Conservation (phyloP, 2,113 vertebrate genomes). For the Epinephelus moara region DNA sequence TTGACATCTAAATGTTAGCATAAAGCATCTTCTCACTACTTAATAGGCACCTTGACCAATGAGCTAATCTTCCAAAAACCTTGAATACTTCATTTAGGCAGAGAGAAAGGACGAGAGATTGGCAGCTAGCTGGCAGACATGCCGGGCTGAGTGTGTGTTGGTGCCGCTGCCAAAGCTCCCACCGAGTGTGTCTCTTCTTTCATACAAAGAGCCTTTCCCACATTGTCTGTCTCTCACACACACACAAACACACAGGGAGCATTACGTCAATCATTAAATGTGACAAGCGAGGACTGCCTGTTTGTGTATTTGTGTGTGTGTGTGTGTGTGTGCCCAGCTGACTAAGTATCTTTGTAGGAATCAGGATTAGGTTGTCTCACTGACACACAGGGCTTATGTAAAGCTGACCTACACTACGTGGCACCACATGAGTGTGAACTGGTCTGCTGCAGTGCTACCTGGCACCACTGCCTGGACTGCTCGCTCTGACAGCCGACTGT, state of each 20-base stretch:
- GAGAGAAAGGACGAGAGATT: constrained; percentile 16
- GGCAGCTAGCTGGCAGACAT: constrained; percentile 62
- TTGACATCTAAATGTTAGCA: not conserved
- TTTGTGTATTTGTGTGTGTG: not conserved
- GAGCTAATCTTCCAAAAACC: constrained; percentile 25
- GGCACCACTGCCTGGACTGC: constrained; percentile 1
- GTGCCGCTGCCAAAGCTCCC: constrained; percentile 52
- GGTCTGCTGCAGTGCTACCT: constrained; percentile 22
- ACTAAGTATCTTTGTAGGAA: constrained; percentile 58
- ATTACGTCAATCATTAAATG: constrained; percentile 42
- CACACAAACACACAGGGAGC: constrained; percentile 36
- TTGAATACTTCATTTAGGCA: constrained; percentile 19
- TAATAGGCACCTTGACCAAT: constrained; percentile 2
- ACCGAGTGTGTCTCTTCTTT: constrained; percentile 44
- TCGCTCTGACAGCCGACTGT: not conserved
- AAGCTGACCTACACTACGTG: constrained; percentile 52
- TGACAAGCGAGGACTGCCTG: constrained; percentile 32
- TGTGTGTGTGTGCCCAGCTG: constrained; percentile 4
- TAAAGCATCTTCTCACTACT: not conserved
- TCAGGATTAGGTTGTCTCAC: constrained; percentile 62
- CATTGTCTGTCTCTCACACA: constrained; percentile 21
- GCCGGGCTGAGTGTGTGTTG: constrained; percentile 38
- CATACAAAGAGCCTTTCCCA: constrained; percentile 40
- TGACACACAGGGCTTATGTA: constrained; percentile 59
- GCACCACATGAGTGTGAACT: constrained; percentile 9